Percentiles rank a stretch among this genome's conserved stretches.
Conservation (phyloP, 2,797 vertebrate genomes). For the Rhinatrema bivittatum region DNA sequence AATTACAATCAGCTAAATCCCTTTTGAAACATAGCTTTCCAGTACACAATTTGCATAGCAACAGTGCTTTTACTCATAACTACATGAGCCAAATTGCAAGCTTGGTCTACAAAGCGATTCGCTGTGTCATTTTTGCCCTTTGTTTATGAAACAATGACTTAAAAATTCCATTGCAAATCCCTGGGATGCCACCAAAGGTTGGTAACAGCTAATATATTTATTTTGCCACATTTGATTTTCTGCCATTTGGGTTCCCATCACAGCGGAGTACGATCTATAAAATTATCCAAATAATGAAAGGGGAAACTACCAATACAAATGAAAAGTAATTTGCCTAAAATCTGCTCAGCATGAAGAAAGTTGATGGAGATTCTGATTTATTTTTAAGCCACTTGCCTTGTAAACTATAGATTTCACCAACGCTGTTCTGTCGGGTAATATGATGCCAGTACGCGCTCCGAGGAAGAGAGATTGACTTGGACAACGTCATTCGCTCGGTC, state of each 20-base stretch:
- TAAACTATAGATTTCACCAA: conserved; percentile 94
- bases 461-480: conserved; percentile 93
- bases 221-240: too few relatives aligned
- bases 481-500: conserved; percentile 77
- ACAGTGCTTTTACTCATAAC: not conserved
- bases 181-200: conserved; percentile 11
- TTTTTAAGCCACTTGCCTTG: conserved; percentile 70
- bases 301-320: conserved; percentile 20
- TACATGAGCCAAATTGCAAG: conserved; percentile 15
- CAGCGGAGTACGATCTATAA: too few relatives aligned
- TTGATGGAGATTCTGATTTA: not conserved
- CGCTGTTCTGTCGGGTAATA: conserved; percentile 92
- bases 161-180: conserved; percentile 29
- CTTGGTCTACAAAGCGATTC: conserved; percentile 14
- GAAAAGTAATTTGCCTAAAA: conserved; percentile 19
- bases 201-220: conserved; percentile 21
- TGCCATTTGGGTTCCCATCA: too few relatives aligned
- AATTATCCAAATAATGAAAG: too few relatives aligned
- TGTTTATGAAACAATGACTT: conserved; percentile 22
- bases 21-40: too few relatives aligned
- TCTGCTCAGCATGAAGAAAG: conserved; percentile 14
- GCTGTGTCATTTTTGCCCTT: conserved; percentile 19
- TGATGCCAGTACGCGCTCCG: conserved; percentile 97
- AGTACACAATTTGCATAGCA: conserved; percentile 12
- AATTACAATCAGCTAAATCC: too few relatives aligned